A percentile compares a stretch with the other conserved stretches of the same genome.
Evolutionary conservation across 2,797 vertebrate genomes (phyloP).

Genomic region (Forpus xanthops): DNA sequence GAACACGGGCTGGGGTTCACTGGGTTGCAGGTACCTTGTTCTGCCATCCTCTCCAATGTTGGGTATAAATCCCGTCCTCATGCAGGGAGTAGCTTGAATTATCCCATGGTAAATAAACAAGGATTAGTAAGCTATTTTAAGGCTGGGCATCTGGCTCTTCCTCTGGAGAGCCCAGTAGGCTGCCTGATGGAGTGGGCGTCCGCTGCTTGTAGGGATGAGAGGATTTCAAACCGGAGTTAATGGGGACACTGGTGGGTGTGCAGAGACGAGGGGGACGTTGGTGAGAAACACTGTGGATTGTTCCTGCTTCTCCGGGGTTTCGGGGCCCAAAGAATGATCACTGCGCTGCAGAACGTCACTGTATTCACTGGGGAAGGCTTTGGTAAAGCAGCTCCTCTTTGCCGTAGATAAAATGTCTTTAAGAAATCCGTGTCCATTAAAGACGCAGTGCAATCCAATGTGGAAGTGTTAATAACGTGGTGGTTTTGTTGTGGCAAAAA

Average conservation of each 20-base stretch:
- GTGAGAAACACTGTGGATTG: not conserved
- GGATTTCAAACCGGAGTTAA: not conserved
- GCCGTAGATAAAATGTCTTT: not conserved
- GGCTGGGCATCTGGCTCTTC: not conserved
- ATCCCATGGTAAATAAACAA: not conserved
- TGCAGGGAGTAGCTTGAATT: not conserved
- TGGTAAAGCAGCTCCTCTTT: not conserved
- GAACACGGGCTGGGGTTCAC: not conserved
- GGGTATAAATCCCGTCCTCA: not conserved
- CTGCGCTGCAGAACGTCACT: fast-evolving
- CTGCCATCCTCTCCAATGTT: not conserved
- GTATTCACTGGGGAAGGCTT: not conserved
- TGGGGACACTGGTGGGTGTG: not conserved
- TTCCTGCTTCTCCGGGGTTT: not conserved
- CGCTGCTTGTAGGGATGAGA: not conserved
- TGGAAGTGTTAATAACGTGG: not conserved
- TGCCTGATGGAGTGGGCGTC: not conserved
- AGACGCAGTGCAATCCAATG: not conserved
- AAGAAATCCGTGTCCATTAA: not conserved
- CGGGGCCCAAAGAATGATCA: fast-evolving
- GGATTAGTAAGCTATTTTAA: not conserved
- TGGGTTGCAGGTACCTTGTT: fast-evolving
- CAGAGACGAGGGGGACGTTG: not conserved
- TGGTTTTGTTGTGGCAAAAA: not conserved
- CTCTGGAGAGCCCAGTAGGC: not conserved